Evolutionary conservation across 2,888 invertebrate genomes (phyloP), one percentile per base, ranked within the genome.

Genomic region (Marronus borbonicus): DNA sequence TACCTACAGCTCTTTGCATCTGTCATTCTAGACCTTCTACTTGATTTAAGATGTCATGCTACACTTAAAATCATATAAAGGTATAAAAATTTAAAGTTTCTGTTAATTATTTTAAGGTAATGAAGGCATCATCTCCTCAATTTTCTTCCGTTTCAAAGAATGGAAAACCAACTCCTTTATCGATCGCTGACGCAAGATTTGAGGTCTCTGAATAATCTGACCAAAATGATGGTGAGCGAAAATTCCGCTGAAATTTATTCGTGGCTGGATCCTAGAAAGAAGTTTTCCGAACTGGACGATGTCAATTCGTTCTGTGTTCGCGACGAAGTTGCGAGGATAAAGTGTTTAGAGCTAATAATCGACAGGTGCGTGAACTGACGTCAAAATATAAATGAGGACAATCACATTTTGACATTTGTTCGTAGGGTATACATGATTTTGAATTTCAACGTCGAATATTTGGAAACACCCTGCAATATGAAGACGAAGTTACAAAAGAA

Each of bases 181-280:
- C 72, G 65, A 36, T 55, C 72, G 20, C 58, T 68, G 44, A 68
- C 76, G 20, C 79, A 79, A 66, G 79, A 79, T 66, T 49, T 76
- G 12, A 72, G 74, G 65, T 60, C 68, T 60, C 49, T 79, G 17
- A 74, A 79, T 20, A 72, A 74, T n/a, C 50, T 79, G 17, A 74
- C 49, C 58, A 65, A 58, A 58, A 65, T 64, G 36, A 69, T 76
- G 36, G 24, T 60, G 72, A 44, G 44, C 28, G 60, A 39, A 7
- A 62, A 49, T 58, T 55, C 74, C 49, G 17, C 58, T 55, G 68
- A 75, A 52, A 68, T 62, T 31, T 66, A 49, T 49, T 79, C 79
- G 28, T 79, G 79, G 79, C 60, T 79, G 36, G 55, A 79, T 74
- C 77, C 79, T 36, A 76, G 70, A 17, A 72, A 79, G 70, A 55